Evolutionary conservation across 2,797 vertebrate species (phyloP).

Genomic region (Mormyrus proboscirostris): DNA sequence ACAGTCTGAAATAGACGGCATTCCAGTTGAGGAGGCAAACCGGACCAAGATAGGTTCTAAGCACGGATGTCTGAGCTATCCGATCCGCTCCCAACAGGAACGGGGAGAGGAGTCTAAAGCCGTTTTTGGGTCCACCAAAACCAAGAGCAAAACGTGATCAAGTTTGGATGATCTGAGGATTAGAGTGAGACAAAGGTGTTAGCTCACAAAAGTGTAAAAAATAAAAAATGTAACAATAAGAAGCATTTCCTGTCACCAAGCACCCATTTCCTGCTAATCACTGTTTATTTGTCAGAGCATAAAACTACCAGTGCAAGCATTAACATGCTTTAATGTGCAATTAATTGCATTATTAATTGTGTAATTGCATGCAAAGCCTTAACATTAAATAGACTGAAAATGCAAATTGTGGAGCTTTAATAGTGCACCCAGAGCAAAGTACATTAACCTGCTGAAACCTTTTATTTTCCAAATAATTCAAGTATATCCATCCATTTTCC

Average conservation of each 20-base stretch:
- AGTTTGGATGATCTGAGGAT: not conserved
- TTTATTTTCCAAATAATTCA: not conserved
- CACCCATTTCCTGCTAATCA: not conserved
- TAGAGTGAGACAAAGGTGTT: not conserved
- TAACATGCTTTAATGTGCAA: not conserved
- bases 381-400: not conserved
- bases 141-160: not conserved
- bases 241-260: not conserved
- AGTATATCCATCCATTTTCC: not conserved
- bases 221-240: not conserved
- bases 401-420: not conserved
- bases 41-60: constrained; percentile 5
- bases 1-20: constrained; percentile 17
- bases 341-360: not conserved
- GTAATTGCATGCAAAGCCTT: not conserved
- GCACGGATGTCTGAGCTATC: constrained; percentile 16
- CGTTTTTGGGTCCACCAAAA: not conserved
- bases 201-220: not conserved
- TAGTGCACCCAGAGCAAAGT: not conserved
- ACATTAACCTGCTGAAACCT: not conserved
- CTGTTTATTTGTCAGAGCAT: not conserved
- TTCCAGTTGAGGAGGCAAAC: not conserved
- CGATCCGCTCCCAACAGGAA: not conserved
- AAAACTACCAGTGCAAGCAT: not conserved
- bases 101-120: not conserved